phyloP scores from a whole-genome alignment of 2,888 invertebrate species.

The Andrena bucephala region DNA sequence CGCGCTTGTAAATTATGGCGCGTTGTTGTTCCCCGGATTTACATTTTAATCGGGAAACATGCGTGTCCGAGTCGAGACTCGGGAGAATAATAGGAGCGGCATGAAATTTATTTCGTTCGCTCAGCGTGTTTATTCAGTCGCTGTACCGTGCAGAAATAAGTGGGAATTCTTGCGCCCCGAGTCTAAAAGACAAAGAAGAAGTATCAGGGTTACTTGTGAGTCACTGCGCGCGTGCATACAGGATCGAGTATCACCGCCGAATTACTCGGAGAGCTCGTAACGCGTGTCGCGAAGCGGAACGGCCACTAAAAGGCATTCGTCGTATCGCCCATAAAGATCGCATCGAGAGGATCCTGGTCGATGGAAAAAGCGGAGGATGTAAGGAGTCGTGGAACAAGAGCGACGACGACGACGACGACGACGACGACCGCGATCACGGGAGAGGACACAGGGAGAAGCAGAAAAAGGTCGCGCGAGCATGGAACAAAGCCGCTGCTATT shows the following conservation, averaged over 20 bases:
- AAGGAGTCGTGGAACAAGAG: constrained; percentile 23
- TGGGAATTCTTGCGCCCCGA: no score
- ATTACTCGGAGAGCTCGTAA: neutral
- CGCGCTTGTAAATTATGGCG: constrained; percentile 24
- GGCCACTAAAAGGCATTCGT: constrained; percentile 6
- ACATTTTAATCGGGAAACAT: constrained; percentile 19
- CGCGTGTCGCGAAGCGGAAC: constrained; percentile 2
- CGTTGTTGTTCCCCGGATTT: constrained; percentile 16
- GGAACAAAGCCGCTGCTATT: constrained; percentile 70
- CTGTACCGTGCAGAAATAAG: no score
- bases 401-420: constrained; percentile 9
- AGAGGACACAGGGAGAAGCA: constrained; percentile 18
- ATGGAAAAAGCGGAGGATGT: constrained; percentile 10
- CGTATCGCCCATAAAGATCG: constrained; percentile 23
- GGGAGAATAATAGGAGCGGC: neutral
- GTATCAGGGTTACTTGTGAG: neutral
- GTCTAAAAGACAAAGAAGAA: no score
- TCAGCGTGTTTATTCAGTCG: no score
- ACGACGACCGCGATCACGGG: constrained; percentile 26
- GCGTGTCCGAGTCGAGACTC: no score
- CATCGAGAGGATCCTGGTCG: constrained; percentile 22
- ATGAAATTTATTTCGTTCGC: neutral
- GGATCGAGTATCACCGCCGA: neutral
- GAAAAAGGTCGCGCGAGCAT: constrained; percentile 58
- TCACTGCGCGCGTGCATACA: neutral